Evolutionary conservation across 2,113 vertebrate genomes (phyloP).

Genomic region (Uropsilus gracilis): DNA sequence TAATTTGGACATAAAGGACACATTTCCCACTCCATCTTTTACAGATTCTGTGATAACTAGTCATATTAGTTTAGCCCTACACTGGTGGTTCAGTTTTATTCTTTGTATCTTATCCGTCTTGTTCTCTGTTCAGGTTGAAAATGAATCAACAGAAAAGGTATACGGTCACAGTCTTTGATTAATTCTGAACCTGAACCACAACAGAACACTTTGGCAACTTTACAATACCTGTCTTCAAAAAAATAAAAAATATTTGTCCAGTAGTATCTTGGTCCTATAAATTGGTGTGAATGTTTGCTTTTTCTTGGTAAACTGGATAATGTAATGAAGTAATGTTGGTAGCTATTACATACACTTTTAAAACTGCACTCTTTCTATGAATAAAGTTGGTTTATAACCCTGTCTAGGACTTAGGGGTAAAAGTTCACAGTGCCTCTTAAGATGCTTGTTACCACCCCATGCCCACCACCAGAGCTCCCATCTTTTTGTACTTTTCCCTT

Average conservation of each 20-base stretch:
- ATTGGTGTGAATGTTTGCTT: not conserved
- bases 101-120: not conserved
- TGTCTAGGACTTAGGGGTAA: no score
- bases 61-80: not conserved
- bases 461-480: no score
- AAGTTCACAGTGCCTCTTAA: no score
- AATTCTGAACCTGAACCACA: constrained; percentile 32
- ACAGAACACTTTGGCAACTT: not conserved
- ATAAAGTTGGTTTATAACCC: no score
- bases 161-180: not conserved
- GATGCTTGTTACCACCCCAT: no score
- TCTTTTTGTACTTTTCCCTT: not conserved
- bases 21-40: not conserved
- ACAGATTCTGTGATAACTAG: not conserved
- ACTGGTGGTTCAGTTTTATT: not conserved
- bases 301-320: constrained; percentile 1
- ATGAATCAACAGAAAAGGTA: not conserved
- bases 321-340: constrained; percentile 26
- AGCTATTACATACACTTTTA: not conserved
- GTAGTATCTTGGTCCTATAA: not conserved
- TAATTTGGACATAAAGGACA: not conserved
- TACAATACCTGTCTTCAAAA: constrained; percentile 13
- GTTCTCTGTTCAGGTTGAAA: not conserved
- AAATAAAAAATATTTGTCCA: not conserved
- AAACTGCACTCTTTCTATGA: not conserved